Base-by-base conservation (phyloP, 2,888 invertebrate species). In the Apotomis betuletana region DNA sequence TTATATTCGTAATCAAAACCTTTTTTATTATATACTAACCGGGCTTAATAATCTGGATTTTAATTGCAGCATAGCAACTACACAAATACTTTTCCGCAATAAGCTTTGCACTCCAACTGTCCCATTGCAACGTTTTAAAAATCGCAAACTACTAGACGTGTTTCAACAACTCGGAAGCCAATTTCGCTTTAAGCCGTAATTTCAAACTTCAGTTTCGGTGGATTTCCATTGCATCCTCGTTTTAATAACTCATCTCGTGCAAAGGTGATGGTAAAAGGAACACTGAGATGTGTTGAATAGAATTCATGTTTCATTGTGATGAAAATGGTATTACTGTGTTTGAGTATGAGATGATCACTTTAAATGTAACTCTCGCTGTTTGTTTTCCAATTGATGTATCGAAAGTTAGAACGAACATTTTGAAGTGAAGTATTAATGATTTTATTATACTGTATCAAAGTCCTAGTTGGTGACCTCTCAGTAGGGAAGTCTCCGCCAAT, bases 181-280 rank as follows among this genome's bases (percentile, higher is more conserved):
- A 57, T 57, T 57, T 10, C 36, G 10, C 2, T 57, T 55, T 57
- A 57, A 57, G 27, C 55, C 55, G 55, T 57, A 36, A 57, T 57
- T 57, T 57, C 27, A 57, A 27, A 57, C 55, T 57, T 57, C 55
- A 57, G 27, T 57, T 57, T 57, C 55, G 36, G 12, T 36, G 55
- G 12, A 57, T 36, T 57, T 57, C 12, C 27, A 27, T 27, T 27
- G 55, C 27, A 27, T 27, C 36, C 27, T 27, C 15, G 15, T 55
- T 57, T 57, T 27, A 57, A 4, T 10, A 10, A 5, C 41, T 6
- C 6, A 41, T 41, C 27, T 36, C 55, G 27, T 27, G 4, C 8
- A 10, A 36, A 57, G 12, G 5, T 36, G 10, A 57, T 3, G 27
- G 10, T 57, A 57, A 57, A 57, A 57, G 9, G 10, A 36, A 57